These are phyloP conservation scores for Ptilonorhynchus violaceus DNA, from an alignment of 2,113 vertebrate species.

Conservation along the genomic window DNA sequence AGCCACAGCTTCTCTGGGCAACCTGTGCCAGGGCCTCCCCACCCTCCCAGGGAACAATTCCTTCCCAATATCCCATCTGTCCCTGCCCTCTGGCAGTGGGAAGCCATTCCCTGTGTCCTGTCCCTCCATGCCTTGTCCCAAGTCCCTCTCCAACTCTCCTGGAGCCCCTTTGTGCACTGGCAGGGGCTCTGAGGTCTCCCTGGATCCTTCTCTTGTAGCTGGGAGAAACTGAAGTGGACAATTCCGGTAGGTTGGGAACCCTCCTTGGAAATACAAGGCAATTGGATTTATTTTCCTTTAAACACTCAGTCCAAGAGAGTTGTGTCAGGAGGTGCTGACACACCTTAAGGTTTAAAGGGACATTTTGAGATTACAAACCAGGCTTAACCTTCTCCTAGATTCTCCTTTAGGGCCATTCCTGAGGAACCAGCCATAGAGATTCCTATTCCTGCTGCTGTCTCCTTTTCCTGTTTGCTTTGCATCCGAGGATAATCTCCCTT, in stretches of 20 bases:
- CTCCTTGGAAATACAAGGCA: neutral
- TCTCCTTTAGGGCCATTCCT: neutral
- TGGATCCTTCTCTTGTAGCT: neutral
- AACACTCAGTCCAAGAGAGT: neutral
- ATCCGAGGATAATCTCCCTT: neutral
- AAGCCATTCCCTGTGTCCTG: neutral
- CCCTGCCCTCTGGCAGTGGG: neutral
- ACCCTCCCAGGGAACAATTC: neutral
- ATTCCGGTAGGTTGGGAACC: neutral
- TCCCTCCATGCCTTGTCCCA: neutral
- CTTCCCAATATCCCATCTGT: accelerated
- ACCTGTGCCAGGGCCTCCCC: neutral
- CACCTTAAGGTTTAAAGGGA: neutral
- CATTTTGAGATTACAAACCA: neutral
- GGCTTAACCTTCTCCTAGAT: neutral
- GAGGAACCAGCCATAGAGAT: neutral
- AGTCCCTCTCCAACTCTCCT: neutral
- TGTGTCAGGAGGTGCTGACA: neutral
- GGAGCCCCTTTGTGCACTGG: neutral
- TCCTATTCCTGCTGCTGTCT: neutral
- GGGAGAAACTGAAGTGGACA: neutral
- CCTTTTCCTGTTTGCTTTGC: neutral
- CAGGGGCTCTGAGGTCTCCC: neutral
- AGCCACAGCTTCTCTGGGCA: neutral
- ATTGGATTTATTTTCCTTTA: neutral